phyloP scores from a whole-genome alignment of 1,140 invertebrate species.

The Anoplophora glabripennis region DNA sequence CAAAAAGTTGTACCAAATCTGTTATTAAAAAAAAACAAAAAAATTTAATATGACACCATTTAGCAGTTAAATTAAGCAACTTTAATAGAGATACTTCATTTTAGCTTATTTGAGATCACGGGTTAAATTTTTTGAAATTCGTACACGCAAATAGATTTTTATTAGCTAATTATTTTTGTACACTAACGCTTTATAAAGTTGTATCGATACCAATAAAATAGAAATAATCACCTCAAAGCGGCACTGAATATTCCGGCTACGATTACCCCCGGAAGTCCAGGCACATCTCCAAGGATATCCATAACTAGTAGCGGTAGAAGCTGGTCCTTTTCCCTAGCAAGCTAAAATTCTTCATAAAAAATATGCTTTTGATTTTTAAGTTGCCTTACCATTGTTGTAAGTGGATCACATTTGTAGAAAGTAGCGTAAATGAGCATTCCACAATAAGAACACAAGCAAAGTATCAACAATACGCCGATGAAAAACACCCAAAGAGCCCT shows the following conservation, averaged over 20 bases:
- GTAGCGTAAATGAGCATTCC: conserved; percentile 81
- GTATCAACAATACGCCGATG: conserved; percentile 57
- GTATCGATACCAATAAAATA: no score
- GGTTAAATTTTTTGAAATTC: no score
- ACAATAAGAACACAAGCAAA: conserved; percentile 65
- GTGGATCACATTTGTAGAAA: conserved; percentile 82
- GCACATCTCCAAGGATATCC: conserved; percentile 69
- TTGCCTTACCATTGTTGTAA: conserved; percentile 63
- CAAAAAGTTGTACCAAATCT: no score
- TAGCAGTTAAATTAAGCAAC: no score
- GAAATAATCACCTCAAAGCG: conserved; percentile 69
- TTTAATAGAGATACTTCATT: no score
- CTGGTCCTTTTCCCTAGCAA: conserved; percentile 72
- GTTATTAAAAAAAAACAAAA: no score
- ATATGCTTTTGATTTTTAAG: conserved; percentile 1
- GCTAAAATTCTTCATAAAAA: conserved; percentile 51
- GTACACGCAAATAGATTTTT: no score
- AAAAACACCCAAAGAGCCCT: conserved; percentile 72
- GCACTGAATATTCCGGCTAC: conserved; percentile 84
- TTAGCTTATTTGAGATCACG: no score
- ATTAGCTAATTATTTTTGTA: no score
- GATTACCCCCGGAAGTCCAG: conserved; percentile 79
- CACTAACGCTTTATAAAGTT: no score
- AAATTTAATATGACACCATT: no score
- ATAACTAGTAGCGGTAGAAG: conserved; percentile 74